Base-by-base conservation (phyloP, 2,888 invertebrate genomes). In the Acleris holmiana region DNA sequence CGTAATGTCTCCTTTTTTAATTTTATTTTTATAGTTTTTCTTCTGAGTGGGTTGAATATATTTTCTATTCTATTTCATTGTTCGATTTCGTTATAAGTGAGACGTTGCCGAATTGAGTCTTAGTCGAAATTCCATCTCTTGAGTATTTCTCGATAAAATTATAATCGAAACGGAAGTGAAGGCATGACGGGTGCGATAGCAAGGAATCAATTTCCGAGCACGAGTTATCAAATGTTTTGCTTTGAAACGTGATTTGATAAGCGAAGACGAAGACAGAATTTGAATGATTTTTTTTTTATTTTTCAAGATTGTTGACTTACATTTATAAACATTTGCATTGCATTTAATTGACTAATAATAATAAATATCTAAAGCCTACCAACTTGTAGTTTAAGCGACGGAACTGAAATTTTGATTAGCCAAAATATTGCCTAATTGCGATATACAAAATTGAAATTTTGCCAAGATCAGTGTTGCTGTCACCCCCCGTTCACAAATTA, bases 161-260 rank as follows among this genome's bases (percentile, higher is more conserved):
- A 18, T 53, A 53, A 48, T 53, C 46, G 44, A 19, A 58, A 53
- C 64, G 64, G 64, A 64, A 64, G 48, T 58, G 58, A 48, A 64
- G 63, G 53, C 58, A 53, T 58, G 53, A 64, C 64, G 53, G 58
- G 8, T 41, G 53, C 25, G 63, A 64, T 58, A 53, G 41, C 50
- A 15, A 47, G 25, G 51, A 50, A 57, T 61, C 61, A 49, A 65
- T 60, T 54, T 63, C 57, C 55, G 35, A 59, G 48, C 25, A 56
- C 56, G 62, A 62, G 62, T 25, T 51, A 46, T 44, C 35, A 5
- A 40, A 48, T 35, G 35, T 44, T 35, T 18, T 29, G 17, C 21
- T 21, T 2, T 47, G 25, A 40, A 17, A 21, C 21, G 48, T 35
- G 53, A 29, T 15, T 48, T 48, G 55, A 61, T 54, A 47, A 29